Evolutionary conservation across 1,140 invertebrate genomes (phyloP), one percentile per base, ranked within the genome.

Genomic region (Drosophila melanica): DNA sequence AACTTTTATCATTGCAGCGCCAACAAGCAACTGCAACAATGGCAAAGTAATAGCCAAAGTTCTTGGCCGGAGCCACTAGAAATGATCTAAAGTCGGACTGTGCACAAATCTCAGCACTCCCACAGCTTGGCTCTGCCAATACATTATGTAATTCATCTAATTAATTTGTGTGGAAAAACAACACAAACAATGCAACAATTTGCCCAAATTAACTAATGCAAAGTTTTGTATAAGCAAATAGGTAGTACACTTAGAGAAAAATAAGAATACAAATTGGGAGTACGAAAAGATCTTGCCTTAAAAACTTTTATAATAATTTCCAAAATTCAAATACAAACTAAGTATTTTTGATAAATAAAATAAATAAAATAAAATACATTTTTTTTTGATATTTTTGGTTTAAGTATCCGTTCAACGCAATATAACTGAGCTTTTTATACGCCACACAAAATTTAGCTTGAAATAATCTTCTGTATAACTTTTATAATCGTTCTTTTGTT

Each of bases 1-100:
- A 89, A 87, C 77, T 87, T 89, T 89, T 89, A 76, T 82, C 80
- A 77, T 69, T 79, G 76, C 77, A 74, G 30, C 33, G 44, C 41
- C 8, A 7, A 5, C 39, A 62, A 68, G 75, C 71, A 79, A 81
- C 51, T 39, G 53, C 63, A 77, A 77, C 71, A 78, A 78, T 87
- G 72, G 53, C 72, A 67, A 65, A 77, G 30, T 69, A 76, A 75
- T 78, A 50, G 65, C 54, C 70, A 59, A 66, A 58, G 35, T 76
- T 58, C 51, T 57, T 63, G 27, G 18, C 57, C 37, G 48, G 50
- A 41, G 41, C 39, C 54, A 63, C 41, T 41, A 69, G 48, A 30
- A 68, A 60, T 57, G 51, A 71, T 57, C 53, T 48, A 12, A 11
- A 39, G 37, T 30, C 7, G 9, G 30, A n/a, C 58, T 14, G 6